Conservation (phyloP, 2,113 vertebrate genomes). For the Takifugu bimaculatus region DNA sequence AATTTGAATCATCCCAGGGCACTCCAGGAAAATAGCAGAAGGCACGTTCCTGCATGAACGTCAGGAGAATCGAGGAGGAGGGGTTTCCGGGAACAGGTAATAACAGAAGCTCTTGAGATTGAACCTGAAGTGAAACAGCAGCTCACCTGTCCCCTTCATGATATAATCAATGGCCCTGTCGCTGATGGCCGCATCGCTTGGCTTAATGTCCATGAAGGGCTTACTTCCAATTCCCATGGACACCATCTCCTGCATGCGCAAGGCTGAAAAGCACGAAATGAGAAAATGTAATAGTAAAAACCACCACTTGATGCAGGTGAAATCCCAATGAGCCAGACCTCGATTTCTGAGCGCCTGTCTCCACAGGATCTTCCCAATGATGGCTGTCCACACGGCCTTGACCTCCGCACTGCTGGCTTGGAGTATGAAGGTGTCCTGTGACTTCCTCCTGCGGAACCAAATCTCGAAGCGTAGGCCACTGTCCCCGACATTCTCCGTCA, state of each 20-base stretch:
- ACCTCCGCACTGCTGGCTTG: conserved; percentile 78
- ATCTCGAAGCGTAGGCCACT: conserved; percentile 84
- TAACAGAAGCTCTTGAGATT: background rate
- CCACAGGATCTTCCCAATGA: conserved; percentile 83
- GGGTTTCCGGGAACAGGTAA: background rate
- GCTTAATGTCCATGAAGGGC: conserved; percentile 81
- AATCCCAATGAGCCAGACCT: conserved; percentile 62
- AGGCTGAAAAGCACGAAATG: conserved; percentile 60
- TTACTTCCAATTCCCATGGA: conserved; percentile 84
- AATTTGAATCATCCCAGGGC: background rate
- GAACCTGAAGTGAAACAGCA: background rate
- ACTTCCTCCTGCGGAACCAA: conserved; percentile 82
- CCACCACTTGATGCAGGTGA: background rate
- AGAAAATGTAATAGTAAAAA: background rate
- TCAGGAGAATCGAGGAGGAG: background rate
- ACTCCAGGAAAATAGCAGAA: background rate
- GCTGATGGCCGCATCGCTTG: conserved; percentile 79
- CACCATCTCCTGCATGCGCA: conserved; percentile 83
- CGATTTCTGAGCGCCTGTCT: conserved; percentile 81
- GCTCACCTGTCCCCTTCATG: conserved; percentile 77
- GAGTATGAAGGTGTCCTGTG: conserved; percentile 82
- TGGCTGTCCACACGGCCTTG: conserved; percentile 78
- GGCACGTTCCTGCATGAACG: background rate
- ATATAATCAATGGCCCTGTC: conserved; percentile 77
- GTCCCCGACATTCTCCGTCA: conserved; percentile 83